Conservation (phyloP, 2,888 invertebrate genomes). For the Hirudinaria manillensis region DNA sequence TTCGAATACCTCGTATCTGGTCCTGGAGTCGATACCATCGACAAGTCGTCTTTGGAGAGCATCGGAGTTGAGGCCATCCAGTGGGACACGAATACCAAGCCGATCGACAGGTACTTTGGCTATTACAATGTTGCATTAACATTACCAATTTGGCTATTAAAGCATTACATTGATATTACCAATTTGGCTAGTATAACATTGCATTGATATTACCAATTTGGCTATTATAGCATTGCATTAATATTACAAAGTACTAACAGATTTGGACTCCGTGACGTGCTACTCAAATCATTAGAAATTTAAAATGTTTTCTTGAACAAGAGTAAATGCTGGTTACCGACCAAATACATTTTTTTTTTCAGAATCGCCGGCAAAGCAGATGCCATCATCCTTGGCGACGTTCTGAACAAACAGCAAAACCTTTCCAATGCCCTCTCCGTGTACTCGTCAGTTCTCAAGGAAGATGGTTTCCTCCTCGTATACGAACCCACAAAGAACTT, state of each 20-base stretch:
- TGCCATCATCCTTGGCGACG: constrained; percentile 46
- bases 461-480: constrained; percentile 57
- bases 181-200: neutral
- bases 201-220: neutral
- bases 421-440: constrained; percentile 39
- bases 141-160: neutral
- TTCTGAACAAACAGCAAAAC: constrained; percentile 43
- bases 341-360: neutral
- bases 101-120: constrained; percentile 13
- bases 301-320: too few relatives aligned
- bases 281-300: neutral
- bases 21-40: constrained; percentile 56
- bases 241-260: neutral
- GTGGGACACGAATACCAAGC: constrained; percentile 60
- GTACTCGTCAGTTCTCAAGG: constrained; percentile 60
- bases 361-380: constrained; percentile 39
- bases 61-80: constrained; percentile 62
- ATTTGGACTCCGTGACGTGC: too few relatives aligned
- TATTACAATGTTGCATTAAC: neutral
- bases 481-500: constrained; percentile 53
- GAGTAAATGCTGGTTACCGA: neutral
- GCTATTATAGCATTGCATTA: neutral
- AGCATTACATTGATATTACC: neutral
- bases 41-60: constrained; percentile 57
- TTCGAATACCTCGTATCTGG: constrained; percentile 62